A percentile compares a stretch with the other conserved stretches of the same genome.
Evolutionary conservation across 2,888 invertebrate genomes (phyloP).

Genomic region (Schizotus pectinicornis): DNA sequence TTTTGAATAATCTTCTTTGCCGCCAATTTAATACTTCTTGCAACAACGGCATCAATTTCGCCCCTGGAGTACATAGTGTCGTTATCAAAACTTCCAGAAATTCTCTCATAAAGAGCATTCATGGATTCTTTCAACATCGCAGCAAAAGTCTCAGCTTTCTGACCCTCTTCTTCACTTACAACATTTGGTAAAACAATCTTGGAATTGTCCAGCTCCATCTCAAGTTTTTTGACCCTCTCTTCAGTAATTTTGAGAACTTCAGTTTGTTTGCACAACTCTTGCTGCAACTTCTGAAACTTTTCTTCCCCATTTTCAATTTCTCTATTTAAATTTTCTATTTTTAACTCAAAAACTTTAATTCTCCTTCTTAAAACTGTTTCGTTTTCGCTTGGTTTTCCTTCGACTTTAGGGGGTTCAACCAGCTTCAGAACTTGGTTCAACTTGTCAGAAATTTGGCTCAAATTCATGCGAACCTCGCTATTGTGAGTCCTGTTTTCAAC

Average conservation of each 20-base stretch:
- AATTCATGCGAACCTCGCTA: conserved; percentile 69
- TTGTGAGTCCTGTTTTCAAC: conserved; percentile 69
- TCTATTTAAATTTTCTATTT: conserved; percentile 51
- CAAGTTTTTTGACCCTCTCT: neutral
- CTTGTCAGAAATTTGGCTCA: conserved; percentile 69
- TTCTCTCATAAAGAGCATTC: conserved; percentile 49
- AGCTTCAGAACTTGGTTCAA: conserved; percentile 63
- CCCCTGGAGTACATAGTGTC: conserved; percentile 11
- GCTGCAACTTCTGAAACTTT: conserved; percentile 32
- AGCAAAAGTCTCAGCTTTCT: conserved; percentile 20
- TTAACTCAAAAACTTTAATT: conserved; percentile 53
- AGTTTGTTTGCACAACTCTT: conserved; percentile 25
- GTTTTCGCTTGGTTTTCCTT: conserved; percentile 36
- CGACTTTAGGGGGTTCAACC: conserved; percentile 42
- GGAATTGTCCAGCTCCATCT: neutral
- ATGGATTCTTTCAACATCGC: conserved; percentile 46
- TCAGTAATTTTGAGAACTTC: neutral
- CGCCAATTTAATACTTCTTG: conserved; percentile 34
- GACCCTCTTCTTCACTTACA: neutral
- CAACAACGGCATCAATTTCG: conserved; percentile 33
- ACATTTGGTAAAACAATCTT: conserved; percentile 1
- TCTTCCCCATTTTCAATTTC: conserved; percentile 39
- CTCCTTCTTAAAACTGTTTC: conserved; percentile 50
- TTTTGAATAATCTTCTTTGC: conserved; percentile 38
- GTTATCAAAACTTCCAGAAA: conserved; percentile 40